These are phyloP conservation scores for Leptinotarsa tumamoca DNA, from an alignment of 2,888 invertebrate genomes.

Conservation along the genomic window DNA sequence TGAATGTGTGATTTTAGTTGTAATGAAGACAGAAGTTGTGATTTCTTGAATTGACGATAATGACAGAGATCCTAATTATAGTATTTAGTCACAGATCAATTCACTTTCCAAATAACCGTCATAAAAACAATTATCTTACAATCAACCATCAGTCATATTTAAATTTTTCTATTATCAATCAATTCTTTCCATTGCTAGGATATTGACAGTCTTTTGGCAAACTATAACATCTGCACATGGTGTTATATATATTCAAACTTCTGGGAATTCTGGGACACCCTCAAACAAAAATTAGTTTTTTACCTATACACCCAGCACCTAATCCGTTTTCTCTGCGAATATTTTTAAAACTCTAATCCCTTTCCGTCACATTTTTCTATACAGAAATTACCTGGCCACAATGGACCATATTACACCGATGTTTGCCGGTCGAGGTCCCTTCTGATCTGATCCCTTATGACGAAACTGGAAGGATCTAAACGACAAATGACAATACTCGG, in stretches of 20 bases:
- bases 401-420: conserved; percentile 30
- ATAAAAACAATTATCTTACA: not conserved
- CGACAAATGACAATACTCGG: conserved; percentile 33
- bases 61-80: not conserved
- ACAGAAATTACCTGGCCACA: conserved; percentile 16
- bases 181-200: not conserved
- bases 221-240: not conserved
- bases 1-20: not conserved
- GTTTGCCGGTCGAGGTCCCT: conserved; percentile 27
- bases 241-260: not conserved
- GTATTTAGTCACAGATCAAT: not conserved
- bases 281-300: not conserved
- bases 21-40: not conserved
- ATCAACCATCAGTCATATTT: not conserved
- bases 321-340: conserved; percentile 18
- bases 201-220: not conserved
- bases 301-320: not conserved
- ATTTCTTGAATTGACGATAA: too few species aligned
- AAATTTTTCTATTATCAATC: not conserved
- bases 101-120: not conserved
- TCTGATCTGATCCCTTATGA: conserved; percentile 17
- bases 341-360: conserved; percentile 11
- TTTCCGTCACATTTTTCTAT: conserved; percentile 16
- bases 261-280: conserved; percentile 3
- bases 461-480: conserved; percentile 30